Base-by-base conservation (phyloP, 64 coral and sea anemone genomes). In the Exaiptasia diaphana region DNA sequence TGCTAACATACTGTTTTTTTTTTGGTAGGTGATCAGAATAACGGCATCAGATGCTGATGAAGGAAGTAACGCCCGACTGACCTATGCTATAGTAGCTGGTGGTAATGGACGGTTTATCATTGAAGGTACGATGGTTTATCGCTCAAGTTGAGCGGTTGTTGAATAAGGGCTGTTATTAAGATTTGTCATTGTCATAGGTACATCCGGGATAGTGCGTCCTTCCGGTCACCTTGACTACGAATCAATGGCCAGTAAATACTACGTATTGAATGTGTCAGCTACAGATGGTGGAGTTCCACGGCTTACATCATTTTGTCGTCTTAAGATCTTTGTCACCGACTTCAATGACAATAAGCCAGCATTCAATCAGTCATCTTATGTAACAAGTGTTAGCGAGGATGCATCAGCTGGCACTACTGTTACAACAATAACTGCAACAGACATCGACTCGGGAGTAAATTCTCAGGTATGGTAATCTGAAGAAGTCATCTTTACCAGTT, bases 311-410 rank as follows among this genome's bases (percentile, higher is more conserved):
- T 86, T 53, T 22, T 40, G 68, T 30, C 37, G 54, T 30, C 53
- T 97, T 4, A 90, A 90, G 34, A 71, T 97, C 32, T 86, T 74
- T 49, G 87, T 97, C 3, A 97, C 87, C 13, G 93, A 97, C 41
- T 97, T 90, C 33, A 97, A 97, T 86, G 93, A 97, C 29, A 97
- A 97, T 34, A 71, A 90, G 18, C 93, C 93, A 28, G 40, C 69
- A 58, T 97, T 97, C 26, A 75, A 77, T 52, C 38, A 79, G n/a
- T 56, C 59, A 22, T 68, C 77, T 22, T 90, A 86, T 24, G 77
- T 32, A 1, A 28, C 79, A 41, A 64, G 54, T 27, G 93, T 97
- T 20, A 38, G 60, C 4, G 93, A 97, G 33, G 79, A 81, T 36
- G 48, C 68, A 11, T 32, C 74, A 8, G 68, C 61, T 26, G 87